Percentiles rank a stretch among this genome's conserved stretches.
Conservation (phyloP, 2,888 invertebrate species). For the Aspidapion aeneum region DNA sequence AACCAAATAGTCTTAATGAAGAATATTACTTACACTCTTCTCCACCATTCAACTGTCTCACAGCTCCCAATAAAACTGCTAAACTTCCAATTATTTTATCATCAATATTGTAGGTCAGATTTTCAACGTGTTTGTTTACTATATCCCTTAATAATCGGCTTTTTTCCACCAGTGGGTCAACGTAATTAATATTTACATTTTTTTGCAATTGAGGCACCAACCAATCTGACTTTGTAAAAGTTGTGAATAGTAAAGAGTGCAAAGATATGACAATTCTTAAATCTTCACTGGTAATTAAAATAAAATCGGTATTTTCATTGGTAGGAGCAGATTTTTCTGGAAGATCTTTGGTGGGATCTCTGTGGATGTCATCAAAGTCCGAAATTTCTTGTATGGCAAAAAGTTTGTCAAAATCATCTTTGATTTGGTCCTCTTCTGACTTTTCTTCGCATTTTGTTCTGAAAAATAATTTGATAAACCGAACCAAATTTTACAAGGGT, state of each 20-base stretch:
- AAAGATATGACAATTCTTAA: constrained; percentile 57
- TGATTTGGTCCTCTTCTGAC: constrained; percentile 64
- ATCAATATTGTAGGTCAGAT: constrained; percentile 55
- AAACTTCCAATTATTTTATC: constrained; percentile 55
- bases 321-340: constrained; percentile 29
- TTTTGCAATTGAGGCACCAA: constrained; percentile 48
- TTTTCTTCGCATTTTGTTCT: constrained; percentile 63
- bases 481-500: background rate
- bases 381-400: constrained; percentile 66
- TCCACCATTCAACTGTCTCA: constrained; percentile 24
- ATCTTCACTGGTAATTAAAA: constrained; percentile 51
- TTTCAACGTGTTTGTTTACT: constrained; percentile 51
- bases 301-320: background rate
- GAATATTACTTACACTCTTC: background rate
- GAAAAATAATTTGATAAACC: constrained; percentile 25
- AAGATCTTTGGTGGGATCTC: background rate
- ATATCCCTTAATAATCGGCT: constrained; percentile 58
- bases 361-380: constrained; percentile 62
- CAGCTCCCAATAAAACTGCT: constrained; percentile 55
- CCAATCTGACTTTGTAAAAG: constrained; percentile 61
- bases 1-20: too few relatives aligned
- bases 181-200: constrained; percentile 41
- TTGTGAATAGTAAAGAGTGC: constrained; percentile 57
- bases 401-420: constrained; percentile 62
- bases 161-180: constrained; percentile 56